Conservation (phyloP, 2,888 invertebrate species). For the Eupithecia vulgata region DNA sequence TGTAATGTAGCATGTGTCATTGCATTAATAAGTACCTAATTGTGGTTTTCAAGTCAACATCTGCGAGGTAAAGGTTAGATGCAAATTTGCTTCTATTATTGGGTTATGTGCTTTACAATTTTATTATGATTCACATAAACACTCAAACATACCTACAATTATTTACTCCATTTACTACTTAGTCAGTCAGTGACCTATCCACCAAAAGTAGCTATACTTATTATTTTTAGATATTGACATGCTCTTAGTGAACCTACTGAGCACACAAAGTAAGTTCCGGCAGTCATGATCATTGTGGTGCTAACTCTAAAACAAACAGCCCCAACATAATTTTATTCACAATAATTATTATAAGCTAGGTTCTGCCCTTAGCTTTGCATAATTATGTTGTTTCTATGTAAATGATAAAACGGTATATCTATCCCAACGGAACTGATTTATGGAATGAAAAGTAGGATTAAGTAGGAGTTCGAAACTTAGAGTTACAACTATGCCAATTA, state of each 20-base stretch:
- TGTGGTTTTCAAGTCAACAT: not conserved
- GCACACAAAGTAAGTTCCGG: not conserved
- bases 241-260: not conserved
- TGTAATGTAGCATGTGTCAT: not conserved
- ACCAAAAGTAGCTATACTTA: not conserved
- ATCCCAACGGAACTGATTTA: no score
- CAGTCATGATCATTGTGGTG: not conserved
- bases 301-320: not conserved
- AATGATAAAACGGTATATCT: no score
- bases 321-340: no score
- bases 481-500: no score
- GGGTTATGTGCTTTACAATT: not conserved
- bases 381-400: no score
- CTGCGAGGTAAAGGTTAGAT: not conserved
- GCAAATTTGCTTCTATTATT: not conserved
- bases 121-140: not conserved
- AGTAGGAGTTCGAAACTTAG: no score
- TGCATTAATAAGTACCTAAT: not conserved
- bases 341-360: no score
- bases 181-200: not conserved
- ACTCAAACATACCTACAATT: not conserved
- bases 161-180: no score
- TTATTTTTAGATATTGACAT: not conserved
- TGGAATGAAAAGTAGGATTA: no score
- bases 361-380: no score